A percentile compares a stretch with the other conserved stretches of the same genome.
phyloP scores from a whole-genome alignment of 2,113 vertebrate species.

The Tiliqua scincoides region DNA sequence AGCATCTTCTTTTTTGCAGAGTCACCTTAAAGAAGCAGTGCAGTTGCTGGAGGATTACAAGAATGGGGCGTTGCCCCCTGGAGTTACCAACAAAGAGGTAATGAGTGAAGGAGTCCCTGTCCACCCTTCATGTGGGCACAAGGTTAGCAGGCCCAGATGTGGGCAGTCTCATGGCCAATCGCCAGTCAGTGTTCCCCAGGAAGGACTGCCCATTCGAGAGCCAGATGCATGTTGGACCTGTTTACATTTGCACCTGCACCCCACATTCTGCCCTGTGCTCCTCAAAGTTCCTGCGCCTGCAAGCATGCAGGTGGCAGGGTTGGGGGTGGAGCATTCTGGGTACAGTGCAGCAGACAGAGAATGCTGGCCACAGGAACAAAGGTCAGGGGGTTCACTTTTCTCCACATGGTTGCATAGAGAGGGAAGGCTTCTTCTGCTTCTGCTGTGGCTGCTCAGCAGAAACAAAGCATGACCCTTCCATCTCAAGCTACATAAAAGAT shows the following conservation, averaged over 20 bases:
- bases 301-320: neutral
- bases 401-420: no score
- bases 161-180: no score
- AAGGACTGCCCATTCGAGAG: no score
- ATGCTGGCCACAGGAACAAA: neutral
- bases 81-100: slow-evolving; percentile 89
- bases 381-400: neutral
- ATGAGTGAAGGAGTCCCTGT: neutral
- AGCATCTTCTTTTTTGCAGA: slow-evolving; percentile 67
- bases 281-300: neutral
- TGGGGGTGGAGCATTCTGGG: no score
- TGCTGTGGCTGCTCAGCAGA: neutral
- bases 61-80: slow-evolving; percentile 78
- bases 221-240: neutral
- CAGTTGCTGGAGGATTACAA: slow-evolving; percentile 86
- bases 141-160: neutral
- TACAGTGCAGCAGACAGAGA: no score
- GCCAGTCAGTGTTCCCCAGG: neutral
- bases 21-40: slow-evolving; percentile 84
- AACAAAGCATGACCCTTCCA: neutral
- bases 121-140: no score
- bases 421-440: neutral
- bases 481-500: no score
- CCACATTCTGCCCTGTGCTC: neutral
- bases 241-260: neutral